Conservation (phyloP, 2,888 invertebrate genomes). For the Conops quadrifasciatus region DNA sequence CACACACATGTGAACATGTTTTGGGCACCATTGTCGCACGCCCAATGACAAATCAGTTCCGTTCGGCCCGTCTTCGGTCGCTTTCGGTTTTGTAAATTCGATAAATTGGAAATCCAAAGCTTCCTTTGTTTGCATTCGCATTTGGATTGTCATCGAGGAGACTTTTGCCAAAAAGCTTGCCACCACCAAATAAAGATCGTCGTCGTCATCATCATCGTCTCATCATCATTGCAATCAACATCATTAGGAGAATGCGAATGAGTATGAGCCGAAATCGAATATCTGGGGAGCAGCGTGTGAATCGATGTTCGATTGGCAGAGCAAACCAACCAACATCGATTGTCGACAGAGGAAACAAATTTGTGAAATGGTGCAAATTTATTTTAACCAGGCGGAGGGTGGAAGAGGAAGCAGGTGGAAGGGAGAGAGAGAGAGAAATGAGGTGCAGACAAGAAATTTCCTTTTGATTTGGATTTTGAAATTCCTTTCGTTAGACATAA, state of each 20-base stretch:
- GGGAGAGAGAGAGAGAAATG: no score
- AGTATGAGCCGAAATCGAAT: no score
- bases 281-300: no score
- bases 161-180: conserved; percentile 21
- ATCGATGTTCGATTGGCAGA: not conserved
- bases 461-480: no score
- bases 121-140: conserved; percentile 30
- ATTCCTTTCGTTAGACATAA: no score
- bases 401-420: no score
- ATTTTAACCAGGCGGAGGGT: not conserved
- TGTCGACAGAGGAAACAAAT: conserved; percentile 22
- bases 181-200: conserved; percentile 8
- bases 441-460: no score
- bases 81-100: conserved; percentile 22
- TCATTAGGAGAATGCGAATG: no score
- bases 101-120: conserved; percentile 31
- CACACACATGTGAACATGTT: not conserved
- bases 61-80: not conserved
- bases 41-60: conserved; percentile 32
- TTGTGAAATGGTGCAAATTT: conserved; percentile 20
- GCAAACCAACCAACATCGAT: not conserved
- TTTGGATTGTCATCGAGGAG: conserved; percentile 8
- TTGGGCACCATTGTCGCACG: conserved; percentile 17
- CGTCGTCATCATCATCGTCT: no score
- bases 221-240: no score